Evolutionary conservation across 2,113 vertebrate species (phyloP).

Genomic region (Thryonomys swinderianus): DNA sequence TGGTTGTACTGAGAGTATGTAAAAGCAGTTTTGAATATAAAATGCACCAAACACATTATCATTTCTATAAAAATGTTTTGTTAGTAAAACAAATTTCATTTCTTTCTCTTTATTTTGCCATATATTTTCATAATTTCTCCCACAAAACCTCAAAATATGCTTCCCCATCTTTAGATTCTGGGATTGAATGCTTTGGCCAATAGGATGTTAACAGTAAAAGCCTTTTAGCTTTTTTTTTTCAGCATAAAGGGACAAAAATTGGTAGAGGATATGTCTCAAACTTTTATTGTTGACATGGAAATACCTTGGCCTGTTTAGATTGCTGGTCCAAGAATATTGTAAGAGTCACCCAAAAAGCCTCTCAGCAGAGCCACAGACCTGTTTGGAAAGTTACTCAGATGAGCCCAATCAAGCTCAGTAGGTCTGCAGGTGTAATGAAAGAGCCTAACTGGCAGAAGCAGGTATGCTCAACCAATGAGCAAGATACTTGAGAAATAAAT

Average conservation of each 20-base stretch:
- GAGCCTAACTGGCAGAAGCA: background rate
- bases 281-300: background rate
- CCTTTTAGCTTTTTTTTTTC: background rate
- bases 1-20: background rate
- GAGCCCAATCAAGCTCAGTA: background rate
- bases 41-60: background rate
- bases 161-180: background rate
- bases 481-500: background rate
- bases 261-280: background rate
- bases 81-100: background rate
- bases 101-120: background rate
- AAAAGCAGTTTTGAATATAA: background rate
- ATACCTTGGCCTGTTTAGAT: background rate
- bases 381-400: background rate
- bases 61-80: background rate
- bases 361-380: background rate
- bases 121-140: background rate
- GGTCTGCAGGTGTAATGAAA: accelerated
- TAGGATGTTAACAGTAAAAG: background rate
- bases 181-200: background rate
- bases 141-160: background rate
- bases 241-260: background rate
- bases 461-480: background rate
- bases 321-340: background rate
- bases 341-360: background rate